These are phyloP conservation scores for Palythoa grandis DNA, from an alignment of 92 coral and sea anemone genomes.

Conservation along the genomic window DNA sequence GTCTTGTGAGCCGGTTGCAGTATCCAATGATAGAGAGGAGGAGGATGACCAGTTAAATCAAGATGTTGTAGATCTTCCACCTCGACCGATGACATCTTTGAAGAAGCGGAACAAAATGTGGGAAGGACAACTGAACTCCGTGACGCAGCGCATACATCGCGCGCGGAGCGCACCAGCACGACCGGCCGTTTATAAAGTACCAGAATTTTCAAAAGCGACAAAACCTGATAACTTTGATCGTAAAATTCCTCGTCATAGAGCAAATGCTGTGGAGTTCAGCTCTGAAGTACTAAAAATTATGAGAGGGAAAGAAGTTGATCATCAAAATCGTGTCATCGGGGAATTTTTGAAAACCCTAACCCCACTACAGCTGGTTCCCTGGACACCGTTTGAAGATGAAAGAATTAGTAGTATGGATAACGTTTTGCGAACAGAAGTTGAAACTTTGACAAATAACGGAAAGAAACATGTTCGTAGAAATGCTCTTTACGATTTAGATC, in stretches of 20 bases:
- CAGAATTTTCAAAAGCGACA: conserved; percentile 60
- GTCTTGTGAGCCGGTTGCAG: conserved; percentile 65
- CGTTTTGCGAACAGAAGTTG: conserved; percentile 15
- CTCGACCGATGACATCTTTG: conserved; percentile 92
- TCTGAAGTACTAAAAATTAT: conserved; percentile 59
- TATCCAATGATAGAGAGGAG: background rate
- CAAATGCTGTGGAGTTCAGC: conserved; percentile 57
- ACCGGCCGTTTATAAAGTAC: conserved; percentile 65
- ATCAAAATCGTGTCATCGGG: conserved; percentile 70
- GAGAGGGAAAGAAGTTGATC: conserved; percentile 67
- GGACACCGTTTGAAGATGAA: conserved; percentile 71
- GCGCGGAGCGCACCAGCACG: conserved; percentile 93
- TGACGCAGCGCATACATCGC: conserved; percentile 82
- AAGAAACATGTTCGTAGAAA: background rate
- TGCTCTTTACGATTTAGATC: conserved; percentile 13
- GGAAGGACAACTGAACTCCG: conserved; percentile 79
- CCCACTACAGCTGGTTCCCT: conserved; percentile 73
- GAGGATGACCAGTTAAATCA: background rate
- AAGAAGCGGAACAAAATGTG: conserved; percentile 78
- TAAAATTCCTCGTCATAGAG: conserved; percentile 24
- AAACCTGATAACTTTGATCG: conserved; percentile 22
- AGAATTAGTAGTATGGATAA: background rate
- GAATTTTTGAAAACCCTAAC: conserved; percentile 69
- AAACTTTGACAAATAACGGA: background rate
- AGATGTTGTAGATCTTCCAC: conserved; percentile 41